Percentiles rank a stretch among this genome's conserved stretches.
Conservation (phyloP, 2,113 vertebrate genomes). For the Pseudorasbora parva region DNA sequence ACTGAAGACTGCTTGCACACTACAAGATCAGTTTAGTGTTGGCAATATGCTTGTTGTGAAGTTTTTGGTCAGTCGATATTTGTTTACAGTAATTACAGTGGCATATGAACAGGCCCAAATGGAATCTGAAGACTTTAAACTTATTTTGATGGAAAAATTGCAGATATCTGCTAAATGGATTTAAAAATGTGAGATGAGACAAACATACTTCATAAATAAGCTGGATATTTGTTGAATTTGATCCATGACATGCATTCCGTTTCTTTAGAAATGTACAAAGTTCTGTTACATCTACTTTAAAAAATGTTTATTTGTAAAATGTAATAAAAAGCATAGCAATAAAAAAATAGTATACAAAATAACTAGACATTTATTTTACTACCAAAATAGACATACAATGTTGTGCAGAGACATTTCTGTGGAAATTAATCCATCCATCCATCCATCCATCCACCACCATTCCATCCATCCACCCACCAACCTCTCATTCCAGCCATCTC, state of each 20-base stretch:
- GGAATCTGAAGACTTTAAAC: background rate
- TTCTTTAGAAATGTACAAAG: background rate
- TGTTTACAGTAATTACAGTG: background rate
- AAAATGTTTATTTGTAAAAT: no score
- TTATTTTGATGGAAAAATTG: background rate
- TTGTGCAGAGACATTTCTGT: no score
- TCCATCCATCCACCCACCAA: no score
- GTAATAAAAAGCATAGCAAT: no score
- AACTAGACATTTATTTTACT: no score
- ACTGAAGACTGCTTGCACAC: background rate
- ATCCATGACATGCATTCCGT: background rate
- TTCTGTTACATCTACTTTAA: background rate
- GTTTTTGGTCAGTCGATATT: background rate
- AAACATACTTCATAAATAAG: background rate
- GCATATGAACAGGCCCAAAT: background rate
- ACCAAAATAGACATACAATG: no score
- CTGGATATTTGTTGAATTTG: background rate
- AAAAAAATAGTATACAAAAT: no score
- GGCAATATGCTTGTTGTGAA: background rate
- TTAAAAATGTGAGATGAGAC: background rate
- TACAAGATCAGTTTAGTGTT: background rate
- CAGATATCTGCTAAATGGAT: background rate
- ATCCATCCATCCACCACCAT: background rate
- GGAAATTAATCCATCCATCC: background rate
- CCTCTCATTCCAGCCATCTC: no score